phyloP scores from a whole-genome alignment of 2,797 vertebrate species.

The Chloroceryle inda region DNA sequence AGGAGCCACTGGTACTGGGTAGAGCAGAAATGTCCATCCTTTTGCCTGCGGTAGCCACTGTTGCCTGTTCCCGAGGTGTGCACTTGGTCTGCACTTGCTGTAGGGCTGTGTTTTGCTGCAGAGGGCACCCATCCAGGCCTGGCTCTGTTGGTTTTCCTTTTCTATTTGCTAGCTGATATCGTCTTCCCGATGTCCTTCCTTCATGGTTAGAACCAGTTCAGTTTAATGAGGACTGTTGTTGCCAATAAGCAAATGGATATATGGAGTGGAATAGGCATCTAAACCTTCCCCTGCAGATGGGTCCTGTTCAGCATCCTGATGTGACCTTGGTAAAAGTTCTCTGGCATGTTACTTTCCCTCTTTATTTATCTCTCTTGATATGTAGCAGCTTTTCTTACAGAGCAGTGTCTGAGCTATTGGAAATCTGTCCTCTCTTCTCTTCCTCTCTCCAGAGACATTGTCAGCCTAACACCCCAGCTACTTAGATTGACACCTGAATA shows the following conservation, averaged over 20 bases:
- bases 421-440: slow-evolving; percentile 66
- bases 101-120: not conserved
- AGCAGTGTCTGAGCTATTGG: slow-evolving; percentile 28
- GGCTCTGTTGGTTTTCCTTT: not conserved
- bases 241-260: slow-evolving; percentile 30
- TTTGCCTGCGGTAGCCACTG: not conserved
- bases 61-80: accelerated
- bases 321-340: slow-evolving; percentile 64
- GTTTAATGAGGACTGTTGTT: slow-evolving; percentile 19
- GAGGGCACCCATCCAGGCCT: not conserved
- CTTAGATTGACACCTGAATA: slow-evolving; percentile 18
- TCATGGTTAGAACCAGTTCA: not conserved
- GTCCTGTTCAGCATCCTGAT: slow-evolving; percentile 39
- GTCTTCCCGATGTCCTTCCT: not conserved
- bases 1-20: not conserved
- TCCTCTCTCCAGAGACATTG: slow-evolving; percentile 24
- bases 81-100: accelerated
- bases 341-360: not conserved
- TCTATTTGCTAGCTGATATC: not conserved
- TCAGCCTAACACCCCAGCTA: slow-evolving; percentile 47
- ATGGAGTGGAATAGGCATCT: not conserved
- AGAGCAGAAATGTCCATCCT: not conserved
- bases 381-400: slow-evolving; percentile 55
- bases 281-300: slow-evolving; percentile 36
- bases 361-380: slow-evolving; percentile 52